Percentiles rank a stretch among this genome's conserved stretches.
These are phyloP conservation scores for Suillia variegata DNA, from an alignment of 2,888 invertebrate species.

Conservation along the genomic window DNA sequence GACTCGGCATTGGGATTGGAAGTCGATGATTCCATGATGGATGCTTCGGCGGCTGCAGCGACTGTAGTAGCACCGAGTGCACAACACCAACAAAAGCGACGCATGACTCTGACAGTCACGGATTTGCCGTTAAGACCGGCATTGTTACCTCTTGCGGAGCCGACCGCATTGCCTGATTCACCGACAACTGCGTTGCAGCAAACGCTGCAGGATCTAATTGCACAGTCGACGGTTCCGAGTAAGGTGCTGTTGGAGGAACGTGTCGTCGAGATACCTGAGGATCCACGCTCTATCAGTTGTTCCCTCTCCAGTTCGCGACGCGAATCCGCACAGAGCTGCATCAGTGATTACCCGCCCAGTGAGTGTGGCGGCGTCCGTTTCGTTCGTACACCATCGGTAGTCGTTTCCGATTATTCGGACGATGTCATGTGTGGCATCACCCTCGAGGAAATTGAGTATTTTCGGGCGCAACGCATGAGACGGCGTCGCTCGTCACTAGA, in stretches of 20 bases:
- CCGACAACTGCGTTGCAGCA: slow-evolving; percentile 36
- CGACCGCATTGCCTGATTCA: slow-evolving; percentile 56
- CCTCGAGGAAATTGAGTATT: slow-evolving; percentile 67
- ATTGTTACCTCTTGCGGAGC: slow-evolving; percentile 57
- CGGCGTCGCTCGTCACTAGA: slow-evolving; percentile 56
- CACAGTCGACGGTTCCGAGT: slow-evolving; percentile 48
- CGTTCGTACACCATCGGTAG: slow-evolving; percentile 83
- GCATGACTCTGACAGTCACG: slow-evolving; percentile 59
- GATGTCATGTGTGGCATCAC: slow-evolving; percentile 67
- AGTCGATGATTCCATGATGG: slow-evolving; percentile 48
- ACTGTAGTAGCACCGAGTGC: slow-evolving; percentile 20
- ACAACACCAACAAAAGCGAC: slow-evolving; percentile 40
- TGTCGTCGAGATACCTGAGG: slow-evolving; percentile 63
- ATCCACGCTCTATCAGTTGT: slow-evolving; percentile 47
- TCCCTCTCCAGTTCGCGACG: slow-evolving; percentile 58
- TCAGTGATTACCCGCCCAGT: slow-evolving; percentile 60
- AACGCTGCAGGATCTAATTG: slow-evolving; percentile 22
- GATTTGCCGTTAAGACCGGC: slow-evolving; percentile 59
- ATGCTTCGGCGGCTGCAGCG: slow-evolving; percentile 13
- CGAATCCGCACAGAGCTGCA: slow-evolving; percentile 60
- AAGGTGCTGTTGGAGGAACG: slow-evolving; percentile 67
- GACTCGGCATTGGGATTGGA: slow-evolving; percentile 60
- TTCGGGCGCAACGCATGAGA: slow-evolving; percentile 62
- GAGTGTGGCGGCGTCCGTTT: slow-evolving; percentile 65
- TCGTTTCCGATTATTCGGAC: slow-evolving; percentile 86